phyloP scores from a whole-genome alignment of 1,140 invertebrate genomes.

The Caenorhabditis inopinata region DNA sequence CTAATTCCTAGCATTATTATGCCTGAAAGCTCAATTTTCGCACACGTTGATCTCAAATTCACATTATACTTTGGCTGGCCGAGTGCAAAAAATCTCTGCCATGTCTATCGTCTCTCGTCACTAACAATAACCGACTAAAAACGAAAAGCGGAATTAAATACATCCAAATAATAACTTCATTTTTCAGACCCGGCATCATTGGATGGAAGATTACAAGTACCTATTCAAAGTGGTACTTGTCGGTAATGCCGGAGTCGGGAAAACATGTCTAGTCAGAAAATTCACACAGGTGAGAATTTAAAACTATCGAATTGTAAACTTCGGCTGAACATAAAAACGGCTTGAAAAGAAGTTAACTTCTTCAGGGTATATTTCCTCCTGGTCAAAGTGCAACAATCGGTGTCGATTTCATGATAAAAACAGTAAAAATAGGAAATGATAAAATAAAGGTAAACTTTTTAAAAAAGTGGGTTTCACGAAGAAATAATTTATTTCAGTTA shows the following conservation, averaged over 20 bases:
- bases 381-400: conserved; percentile 91
- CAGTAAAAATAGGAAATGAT: conserved; percentile 85
- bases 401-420: conserved; percentile 96
- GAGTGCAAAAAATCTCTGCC: background rate
- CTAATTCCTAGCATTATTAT: conserved; percentile 12
- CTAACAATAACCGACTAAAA: background rate
- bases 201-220: conserved; percentile 66
- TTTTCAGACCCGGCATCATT: conserved; percentile 17
- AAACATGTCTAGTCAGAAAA: conserved; percentile 75
- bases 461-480: too few relatives aligned
- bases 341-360: background rate
- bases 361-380: conserved; percentile 83
- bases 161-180: background rate
- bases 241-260: conserved; percentile 72
- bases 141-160: background rate
- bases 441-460: conserved; percentile 78
- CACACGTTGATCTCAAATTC: background rate
- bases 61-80: background rate
- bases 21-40: background rate
- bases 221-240: conserved; percentile 66
- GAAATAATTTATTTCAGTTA: conserved; percentile 72
- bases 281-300: conserved; percentile 57
- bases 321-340: background rate
- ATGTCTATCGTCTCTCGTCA: background rate
- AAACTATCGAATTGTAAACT: background rate